Conservation (phyloP, 2,797 vertebrate species). For the Hoplostethus mediterraneus region DNA sequence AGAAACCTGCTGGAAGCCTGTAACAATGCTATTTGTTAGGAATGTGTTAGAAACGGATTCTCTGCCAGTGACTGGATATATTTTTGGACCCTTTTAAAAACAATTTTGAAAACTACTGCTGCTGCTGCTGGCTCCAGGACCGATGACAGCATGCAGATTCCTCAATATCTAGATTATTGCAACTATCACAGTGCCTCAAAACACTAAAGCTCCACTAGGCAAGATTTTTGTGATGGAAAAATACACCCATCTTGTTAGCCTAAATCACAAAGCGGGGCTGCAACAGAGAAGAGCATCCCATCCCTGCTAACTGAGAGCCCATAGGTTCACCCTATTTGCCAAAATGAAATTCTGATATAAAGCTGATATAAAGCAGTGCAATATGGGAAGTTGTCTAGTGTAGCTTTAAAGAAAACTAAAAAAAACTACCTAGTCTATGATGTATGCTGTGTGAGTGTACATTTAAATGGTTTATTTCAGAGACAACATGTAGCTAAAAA, state of each 20-base stretch:
- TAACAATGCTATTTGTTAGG: slow-evolving; percentile 73
- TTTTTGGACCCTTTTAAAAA: slow-evolving; percentile 43
- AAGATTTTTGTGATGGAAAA: slow-evolving; percentile 17
- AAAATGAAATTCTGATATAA: too few species aligned
- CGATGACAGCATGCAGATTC: slow-evolving; percentile 34
- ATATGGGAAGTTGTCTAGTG: too few species aligned
- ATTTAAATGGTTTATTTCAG: neutral
- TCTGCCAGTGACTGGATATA: slow-evolving; percentile 55
- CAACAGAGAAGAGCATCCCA: too few species aligned
- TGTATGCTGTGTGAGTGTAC: neutral
- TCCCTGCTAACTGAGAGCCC: too few species aligned
- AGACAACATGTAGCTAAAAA: neutral
- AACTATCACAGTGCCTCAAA: slow-evolving; percentile 28
- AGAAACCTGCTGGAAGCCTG: slow-evolving; percentile 64
- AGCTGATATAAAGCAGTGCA: too few species aligned
- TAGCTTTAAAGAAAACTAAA: too few species aligned
- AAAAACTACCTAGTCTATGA: too few species aligned
- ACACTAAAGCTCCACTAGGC: slow-evolving; percentile 25
- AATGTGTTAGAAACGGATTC: slow-evolving; percentile 66
- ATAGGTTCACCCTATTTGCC: too few species aligned
- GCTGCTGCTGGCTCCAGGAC: slow-evolving; percentile 32
- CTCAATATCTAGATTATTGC: slow-evolving; percentile 30
- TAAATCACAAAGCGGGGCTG: slow-evolving; percentile 1
- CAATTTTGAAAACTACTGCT: slow-evolving; percentile 49
- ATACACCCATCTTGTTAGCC: slow-evolving; percentile 11